phyloP scores from a whole-genome alignment of 2,797 vertebrate species.

The Pseudotriccus pelzelni region DNA sequence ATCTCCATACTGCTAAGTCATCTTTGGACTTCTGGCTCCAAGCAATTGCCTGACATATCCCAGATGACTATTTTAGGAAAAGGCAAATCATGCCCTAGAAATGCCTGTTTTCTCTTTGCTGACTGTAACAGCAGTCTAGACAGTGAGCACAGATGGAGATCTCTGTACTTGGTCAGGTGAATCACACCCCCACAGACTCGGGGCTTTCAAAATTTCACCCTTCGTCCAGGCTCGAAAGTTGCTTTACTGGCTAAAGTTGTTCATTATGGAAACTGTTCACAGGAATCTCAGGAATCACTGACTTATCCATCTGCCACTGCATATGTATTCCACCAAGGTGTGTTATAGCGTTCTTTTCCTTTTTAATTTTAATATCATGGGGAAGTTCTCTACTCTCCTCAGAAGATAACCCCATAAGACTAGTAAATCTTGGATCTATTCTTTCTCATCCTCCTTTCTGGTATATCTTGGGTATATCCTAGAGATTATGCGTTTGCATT shows the following conservation, averaged over 20 bases:
- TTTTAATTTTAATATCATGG: neutral
- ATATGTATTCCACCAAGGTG: neutral
- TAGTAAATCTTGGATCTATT: neutral
- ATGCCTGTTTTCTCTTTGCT: slow-evolving; percentile 51
- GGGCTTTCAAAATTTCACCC: slow-evolving; percentile 40
- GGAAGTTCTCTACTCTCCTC: neutral
- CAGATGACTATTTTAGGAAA: slow-evolving; percentile 54
- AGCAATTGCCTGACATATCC: slow-evolving; percentile 50
- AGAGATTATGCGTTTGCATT: neutral
- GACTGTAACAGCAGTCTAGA: slow-evolving; percentile 61
- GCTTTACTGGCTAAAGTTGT: neutral
- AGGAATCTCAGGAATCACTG: neutral
- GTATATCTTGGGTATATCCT: neutral
- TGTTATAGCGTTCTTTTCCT: neutral
- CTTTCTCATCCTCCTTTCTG: neutral
- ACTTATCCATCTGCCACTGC: neutral
- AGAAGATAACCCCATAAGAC: neutral
- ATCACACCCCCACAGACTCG: slow-evolving; percentile 32
- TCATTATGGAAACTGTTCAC: neutral
- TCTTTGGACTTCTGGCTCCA: slow-evolving; percentile 47
- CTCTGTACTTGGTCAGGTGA: slow-evolving; percentile 56
- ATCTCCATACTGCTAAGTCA: slow-evolving; percentile 60
- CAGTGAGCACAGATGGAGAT: slow-evolving; percentile 55
- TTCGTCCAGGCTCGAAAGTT: slow-evolving; percentile 17
- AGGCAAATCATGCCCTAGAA: slow-evolving; percentile 62